Conservation (phyloP, 1,140 invertebrate genomes). For the Stratiolaelaps scimitus region DNA sequence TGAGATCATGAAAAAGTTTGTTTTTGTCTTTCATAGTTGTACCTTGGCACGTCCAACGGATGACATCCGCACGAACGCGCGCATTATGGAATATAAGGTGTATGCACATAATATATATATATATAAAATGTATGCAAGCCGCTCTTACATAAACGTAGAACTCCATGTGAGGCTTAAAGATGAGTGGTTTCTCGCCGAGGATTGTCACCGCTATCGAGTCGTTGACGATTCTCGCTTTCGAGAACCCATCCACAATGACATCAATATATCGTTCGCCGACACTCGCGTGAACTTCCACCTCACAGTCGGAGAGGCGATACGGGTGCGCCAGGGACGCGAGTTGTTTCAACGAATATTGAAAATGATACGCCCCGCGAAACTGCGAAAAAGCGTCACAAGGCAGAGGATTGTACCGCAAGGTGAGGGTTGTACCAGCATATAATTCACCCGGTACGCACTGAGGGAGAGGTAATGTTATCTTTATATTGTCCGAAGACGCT, state of each 20-base stretch:
- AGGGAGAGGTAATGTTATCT: no score
- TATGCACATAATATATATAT: background rate
- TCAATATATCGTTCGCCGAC: constrained; percentile 41
- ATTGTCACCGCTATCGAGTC: constrained; percentile 45
- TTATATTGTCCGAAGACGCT: no score
- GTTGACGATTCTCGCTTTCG: constrained; percentile 45
- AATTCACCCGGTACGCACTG: background rate
- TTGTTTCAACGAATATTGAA: constrained; percentile 35
- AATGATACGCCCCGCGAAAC: constrained; percentile 37
- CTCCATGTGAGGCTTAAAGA: constrained; percentile 49
- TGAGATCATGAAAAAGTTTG: no score
- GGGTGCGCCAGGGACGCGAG: constrained; percentile 31
- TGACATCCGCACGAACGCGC: no score
- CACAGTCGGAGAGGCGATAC: constrained; percentile 36
- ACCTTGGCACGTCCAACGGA: no score
- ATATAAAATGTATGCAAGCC: background rate
- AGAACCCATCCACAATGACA: constrained; percentile 40
- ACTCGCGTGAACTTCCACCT: constrained; percentile 37
- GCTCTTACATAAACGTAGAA: constrained; percentile 45
- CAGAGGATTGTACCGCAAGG: constrained; percentile 28
- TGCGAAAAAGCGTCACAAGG: constrained; percentile 32
- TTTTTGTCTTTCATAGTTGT: no score
- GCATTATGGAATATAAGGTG: no score
- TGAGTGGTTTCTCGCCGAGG: constrained; percentile 44
- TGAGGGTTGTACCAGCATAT: background rate